A percentile compares a stretch with the other conserved stretches of the same genome.
Conservation (phyloP, 2,797 vertebrate species). For the Hypotaenidia philippensis region DNA sequence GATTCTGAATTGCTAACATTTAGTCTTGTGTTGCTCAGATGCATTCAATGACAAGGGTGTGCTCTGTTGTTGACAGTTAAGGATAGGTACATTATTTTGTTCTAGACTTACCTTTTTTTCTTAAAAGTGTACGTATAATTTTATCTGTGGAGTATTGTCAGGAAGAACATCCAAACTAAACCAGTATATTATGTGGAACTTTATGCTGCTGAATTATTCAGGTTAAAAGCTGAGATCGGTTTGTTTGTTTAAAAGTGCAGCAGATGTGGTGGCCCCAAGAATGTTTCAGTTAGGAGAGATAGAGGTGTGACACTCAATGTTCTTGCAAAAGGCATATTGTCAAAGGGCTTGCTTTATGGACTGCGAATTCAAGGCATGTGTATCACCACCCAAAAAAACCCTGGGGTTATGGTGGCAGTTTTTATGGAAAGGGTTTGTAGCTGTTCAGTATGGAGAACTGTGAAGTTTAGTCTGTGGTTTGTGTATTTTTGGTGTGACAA, state of each 20-base stretch:
- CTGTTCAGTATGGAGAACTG: background rate
- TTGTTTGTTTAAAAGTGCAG: background rate
- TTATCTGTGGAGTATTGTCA: background rate
- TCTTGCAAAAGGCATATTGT: background rate
- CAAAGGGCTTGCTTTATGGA: background rate
- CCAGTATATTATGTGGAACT: background rate
- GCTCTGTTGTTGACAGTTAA: background rate
- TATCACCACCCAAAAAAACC: background rate
- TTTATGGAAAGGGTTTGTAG: background rate
- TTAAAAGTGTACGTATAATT: background rate
- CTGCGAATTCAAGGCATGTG: background rate
- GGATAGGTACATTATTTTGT: background rate
- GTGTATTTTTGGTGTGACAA: background rate
- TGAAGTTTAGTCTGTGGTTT: background rate
- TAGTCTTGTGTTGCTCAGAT: background rate
- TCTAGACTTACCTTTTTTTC: background rate
- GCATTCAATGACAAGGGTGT: background rate
- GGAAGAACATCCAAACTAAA: background rate
- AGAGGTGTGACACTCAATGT: background rate
- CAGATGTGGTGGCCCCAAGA: background rate
- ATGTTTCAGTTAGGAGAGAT: fast-evolving
- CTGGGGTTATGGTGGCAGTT: background rate
- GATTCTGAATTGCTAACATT: background rate
- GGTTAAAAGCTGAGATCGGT: background rate
- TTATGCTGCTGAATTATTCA: background rate